These are phyloP conservation scores for Acridotheres tristis DNA, from an alignment of 2,797 vertebrate genomes.

Conservation along the genomic window DNA sequence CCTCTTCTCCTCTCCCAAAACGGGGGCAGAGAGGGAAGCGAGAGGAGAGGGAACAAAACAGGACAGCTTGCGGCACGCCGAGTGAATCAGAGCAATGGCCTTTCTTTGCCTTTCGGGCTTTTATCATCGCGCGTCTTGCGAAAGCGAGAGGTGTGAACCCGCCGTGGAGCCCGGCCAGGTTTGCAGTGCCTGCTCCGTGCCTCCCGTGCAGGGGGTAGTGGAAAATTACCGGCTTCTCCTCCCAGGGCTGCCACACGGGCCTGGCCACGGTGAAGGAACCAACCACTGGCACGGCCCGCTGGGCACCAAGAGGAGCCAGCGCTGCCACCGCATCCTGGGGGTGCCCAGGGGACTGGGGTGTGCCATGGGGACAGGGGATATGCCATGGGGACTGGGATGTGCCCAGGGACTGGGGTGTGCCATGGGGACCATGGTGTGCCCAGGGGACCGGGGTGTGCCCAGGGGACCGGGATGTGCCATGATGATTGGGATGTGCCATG, in stretches of 20 bases:
- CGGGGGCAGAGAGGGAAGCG: background rate
- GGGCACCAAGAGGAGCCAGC: accelerated
- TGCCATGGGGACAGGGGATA: too few species aligned
- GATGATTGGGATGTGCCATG: accelerated
- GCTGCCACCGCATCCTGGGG: accelerated
- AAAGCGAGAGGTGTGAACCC: slow-evolving; percentile 55
- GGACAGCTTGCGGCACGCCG: slow-evolving; percentile 37
- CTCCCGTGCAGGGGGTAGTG: background rate
- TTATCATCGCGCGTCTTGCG: background rate
- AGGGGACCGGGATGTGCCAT: accelerated
- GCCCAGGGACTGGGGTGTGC: background rate
- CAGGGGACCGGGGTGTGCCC: accelerated
- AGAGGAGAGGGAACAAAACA: background rate
- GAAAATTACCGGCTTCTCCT: slow-evolving; percentile 52
- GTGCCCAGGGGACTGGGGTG: accelerated
- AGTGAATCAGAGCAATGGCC: slow-evolving; percentile 51
- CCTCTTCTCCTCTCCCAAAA: background rate
- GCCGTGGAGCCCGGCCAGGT: slow-evolving; percentile 40
- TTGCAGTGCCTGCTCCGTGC: background rate
- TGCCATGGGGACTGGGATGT: accelerated
- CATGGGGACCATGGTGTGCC: too few species aligned
- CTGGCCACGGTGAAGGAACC: background rate
- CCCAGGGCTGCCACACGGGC: background rate
- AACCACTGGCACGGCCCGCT: accelerated
- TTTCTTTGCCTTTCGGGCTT: slow-evolving; percentile 47